phyloP scores from a whole-genome alignment of 2,113 vertebrate species.

The Rana temporaria region DNA sequence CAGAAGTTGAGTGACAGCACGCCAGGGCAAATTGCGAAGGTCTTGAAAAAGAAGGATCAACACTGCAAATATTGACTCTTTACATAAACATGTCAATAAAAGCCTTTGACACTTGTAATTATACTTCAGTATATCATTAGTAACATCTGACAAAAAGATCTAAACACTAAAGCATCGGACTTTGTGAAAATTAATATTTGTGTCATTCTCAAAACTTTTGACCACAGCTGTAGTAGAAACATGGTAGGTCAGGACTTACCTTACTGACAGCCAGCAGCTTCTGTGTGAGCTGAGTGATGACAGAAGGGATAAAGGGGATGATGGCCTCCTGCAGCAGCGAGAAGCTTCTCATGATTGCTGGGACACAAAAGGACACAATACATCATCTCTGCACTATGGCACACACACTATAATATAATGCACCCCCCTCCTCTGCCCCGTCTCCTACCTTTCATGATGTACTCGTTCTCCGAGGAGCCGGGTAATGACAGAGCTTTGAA shows the following conservation, averaged over 20 bases:
- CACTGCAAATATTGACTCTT: too few relatives aligned
- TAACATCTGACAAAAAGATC: too few relatives aligned
- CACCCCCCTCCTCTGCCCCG: not conserved
- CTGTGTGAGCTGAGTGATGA: conserved; percentile 95
- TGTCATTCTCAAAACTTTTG: too few relatives aligned
- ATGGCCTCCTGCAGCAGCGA: conserved; percentile 96
- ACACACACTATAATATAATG: not conserved
- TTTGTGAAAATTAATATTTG: too few relatives aligned
- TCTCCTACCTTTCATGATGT: conserved; percentile 96
- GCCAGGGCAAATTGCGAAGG: too few relatives aligned
- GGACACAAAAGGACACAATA: conserved; percentile 62
- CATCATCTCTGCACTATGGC: not conserved
- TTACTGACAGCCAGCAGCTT: conserved; percentile 97
- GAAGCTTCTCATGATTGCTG: conserved; percentile 98
- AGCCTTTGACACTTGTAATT: too few relatives aligned
- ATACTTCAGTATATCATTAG: too few relatives aligned
- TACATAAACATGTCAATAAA: too few relatives aligned
- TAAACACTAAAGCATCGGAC: too few relatives aligned
- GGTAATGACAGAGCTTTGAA: conserved; percentile 93
- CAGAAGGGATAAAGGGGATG: conserved; percentile 93
- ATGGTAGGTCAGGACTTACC: conserved; percentile 69
- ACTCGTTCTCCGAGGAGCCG: conserved; percentile 96
- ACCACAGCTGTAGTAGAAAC: too few relatives aligned
- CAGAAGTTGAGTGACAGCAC: too few relatives aligned
- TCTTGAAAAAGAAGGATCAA: too few relatives aligned